Evolutionary conservation across 2,888 invertebrate genomes (phyloP).

Genomic region (Spialia ferax): DNA sequence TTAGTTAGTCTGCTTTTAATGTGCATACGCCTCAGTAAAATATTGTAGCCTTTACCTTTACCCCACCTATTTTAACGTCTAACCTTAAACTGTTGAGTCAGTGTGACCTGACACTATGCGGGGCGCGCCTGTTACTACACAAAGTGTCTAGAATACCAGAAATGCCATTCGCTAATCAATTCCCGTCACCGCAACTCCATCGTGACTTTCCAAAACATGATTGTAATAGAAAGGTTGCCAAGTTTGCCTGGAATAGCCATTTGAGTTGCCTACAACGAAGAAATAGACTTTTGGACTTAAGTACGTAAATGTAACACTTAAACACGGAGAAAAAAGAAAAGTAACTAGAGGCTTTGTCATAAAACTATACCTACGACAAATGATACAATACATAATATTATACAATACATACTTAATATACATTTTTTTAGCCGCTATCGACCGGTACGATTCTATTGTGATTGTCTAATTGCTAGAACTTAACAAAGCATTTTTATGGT

Average conservation of each 20-base stretch:
- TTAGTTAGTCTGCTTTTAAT: slow-evolving; percentile 13
- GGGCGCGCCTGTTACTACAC: slow-evolving; percentile 16
- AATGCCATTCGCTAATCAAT: slow-evolving; percentile 39
- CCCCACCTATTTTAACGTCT: slow-evolving; percentile 17
- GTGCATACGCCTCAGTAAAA: background rate
- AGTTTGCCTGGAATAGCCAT: background rate
- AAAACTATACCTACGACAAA: too few species aligned
- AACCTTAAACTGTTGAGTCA: slow-evolving; percentile 35
- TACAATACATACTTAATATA: too few species aligned
- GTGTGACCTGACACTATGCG: slow-evolving; percentile 16
- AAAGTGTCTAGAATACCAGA: slow-evolving; percentile 35
- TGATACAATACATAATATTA: too few species aligned
- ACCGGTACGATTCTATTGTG: too few species aligned
- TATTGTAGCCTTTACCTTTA: slow-evolving; percentile 3
- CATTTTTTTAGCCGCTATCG: too few species aligned
- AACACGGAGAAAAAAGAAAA: too few species aligned
- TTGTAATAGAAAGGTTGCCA: slow-evolving; percentile 29
- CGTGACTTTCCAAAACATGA: slow-evolving; percentile 37
- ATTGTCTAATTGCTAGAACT: too few species aligned
- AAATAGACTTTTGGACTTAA: too few species aligned
- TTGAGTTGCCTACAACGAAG: background rate
- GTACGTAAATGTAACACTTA: too few species aligned
- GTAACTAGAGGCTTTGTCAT: too few species aligned
- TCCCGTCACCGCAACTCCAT: slow-evolving; percentile 34
- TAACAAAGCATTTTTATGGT: too few species aligned